A percentile compares a stretch with the other conserved stretches of the same genome.
Evolutionary conservation across 2,113 vertebrate species (phyloP).

Genomic region (Elephantulus edwardii): DNA sequence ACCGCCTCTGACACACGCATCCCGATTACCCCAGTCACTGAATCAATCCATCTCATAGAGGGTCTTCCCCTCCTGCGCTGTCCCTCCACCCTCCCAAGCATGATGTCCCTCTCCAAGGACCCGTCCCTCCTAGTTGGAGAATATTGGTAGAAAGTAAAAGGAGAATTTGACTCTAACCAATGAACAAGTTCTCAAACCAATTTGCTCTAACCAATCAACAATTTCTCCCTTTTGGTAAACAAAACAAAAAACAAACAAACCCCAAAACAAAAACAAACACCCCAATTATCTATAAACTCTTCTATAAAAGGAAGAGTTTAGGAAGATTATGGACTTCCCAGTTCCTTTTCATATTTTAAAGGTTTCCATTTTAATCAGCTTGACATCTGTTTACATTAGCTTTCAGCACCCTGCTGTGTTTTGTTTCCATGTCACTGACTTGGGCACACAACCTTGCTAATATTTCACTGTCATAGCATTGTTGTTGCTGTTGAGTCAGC

Average conservation of each 20-base stretch:
- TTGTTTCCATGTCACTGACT: background rate
- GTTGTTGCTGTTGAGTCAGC: background rate
- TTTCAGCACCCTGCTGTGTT: background rate
- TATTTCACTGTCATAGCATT: background rate
- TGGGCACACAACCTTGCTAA: background rate
- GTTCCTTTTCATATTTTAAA: background rate
- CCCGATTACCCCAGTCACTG: no score
- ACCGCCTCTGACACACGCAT: no score
- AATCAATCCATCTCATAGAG: no score
- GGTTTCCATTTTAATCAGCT: constrained; percentile 26
- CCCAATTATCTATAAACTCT: background rate
- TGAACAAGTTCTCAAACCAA: background rate
- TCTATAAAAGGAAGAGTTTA: background rate
- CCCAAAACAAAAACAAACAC: no score
- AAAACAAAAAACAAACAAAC: no score
- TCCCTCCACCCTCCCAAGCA: no score
- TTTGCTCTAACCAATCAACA: no score
- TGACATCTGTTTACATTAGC: background rate
- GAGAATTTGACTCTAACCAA: background rate
- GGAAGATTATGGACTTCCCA: background rate
- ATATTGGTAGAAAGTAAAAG: background rate
- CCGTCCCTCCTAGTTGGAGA: constrained; percentile 3
- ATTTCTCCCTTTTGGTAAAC: background rate
- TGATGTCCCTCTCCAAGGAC: no score
- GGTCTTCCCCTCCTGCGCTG: no score